Evolutionary conservation across 2,113 vertebrate genomes (phyloP).

Genomic region (Copsychus sechellarum): DNA sequence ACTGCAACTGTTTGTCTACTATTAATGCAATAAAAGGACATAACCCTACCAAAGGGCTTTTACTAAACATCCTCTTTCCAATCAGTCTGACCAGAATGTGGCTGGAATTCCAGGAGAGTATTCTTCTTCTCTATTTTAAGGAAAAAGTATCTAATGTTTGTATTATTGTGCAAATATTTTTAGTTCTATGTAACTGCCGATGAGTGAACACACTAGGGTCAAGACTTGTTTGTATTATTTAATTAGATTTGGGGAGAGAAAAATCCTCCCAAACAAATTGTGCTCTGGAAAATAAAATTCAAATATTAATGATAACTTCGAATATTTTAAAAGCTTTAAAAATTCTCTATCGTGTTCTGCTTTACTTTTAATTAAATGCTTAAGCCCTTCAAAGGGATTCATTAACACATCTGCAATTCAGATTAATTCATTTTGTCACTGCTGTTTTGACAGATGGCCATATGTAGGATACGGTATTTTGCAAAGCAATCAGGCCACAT

Average conservation of each 20-base stretch:
- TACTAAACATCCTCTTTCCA: neutral
- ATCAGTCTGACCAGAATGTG: neutral
- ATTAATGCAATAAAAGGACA: neutral
- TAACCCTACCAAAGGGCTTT: neutral
- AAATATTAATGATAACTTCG: slow-evolving; percentile 48
- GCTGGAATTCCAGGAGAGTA: neutral
- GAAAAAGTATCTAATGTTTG: neutral
- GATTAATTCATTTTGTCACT: slow-evolving; percentile 68
- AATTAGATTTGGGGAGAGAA: slow-evolving; percentile 9
- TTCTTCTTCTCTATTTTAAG: neutral
- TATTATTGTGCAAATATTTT: slow-evolving; percentile 26
- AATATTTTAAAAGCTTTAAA: slow-evolving; percentile 64
- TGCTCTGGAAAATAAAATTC: slow-evolving; percentile 54
- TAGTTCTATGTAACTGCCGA: neutral
- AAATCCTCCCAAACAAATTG: slow-evolving; percentile 12
- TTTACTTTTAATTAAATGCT: slow-evolving; percentile 75
- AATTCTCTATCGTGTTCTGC: slow-evolving; percentile 42
- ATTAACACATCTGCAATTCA: slow-evolving; percentile 73
- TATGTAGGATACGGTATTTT: slow-evolving; percentile 55
- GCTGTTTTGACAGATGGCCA: slow-evolving; percentile 71
- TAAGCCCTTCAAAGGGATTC: slow-evolving; percentile 71
- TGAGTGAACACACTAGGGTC: neutral
- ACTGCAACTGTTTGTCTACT: neutral
- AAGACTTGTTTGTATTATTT: slow-evolving; percentile 41
- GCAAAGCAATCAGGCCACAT: slow-evolving; percentile 37